phyloP scores from a whole-genome alignment of 2,113 vertebrate species.

The Phycodurus eques region DNA sequence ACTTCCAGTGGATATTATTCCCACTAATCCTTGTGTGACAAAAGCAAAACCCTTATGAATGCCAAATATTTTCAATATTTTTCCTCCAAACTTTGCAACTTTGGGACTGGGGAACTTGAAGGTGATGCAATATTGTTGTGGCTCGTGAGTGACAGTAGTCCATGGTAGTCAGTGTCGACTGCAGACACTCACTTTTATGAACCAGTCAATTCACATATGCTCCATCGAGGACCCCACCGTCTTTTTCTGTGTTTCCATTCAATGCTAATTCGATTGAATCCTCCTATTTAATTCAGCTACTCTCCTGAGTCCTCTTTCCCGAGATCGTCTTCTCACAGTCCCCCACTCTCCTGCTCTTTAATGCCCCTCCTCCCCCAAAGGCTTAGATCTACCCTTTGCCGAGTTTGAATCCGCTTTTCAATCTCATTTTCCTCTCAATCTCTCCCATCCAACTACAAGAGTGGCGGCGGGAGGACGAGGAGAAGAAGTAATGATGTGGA shows the following conservation, averaged over 20 bases:
- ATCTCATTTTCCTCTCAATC: constrained; percentile 50
- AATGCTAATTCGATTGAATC: constrained; percentile 67
- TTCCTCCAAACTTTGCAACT: background rate
- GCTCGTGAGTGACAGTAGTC: background rate
- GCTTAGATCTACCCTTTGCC: constrained; percentile 37
- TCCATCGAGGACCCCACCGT: constrained; percentile 4
- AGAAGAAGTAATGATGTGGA: constrained; percentile 8
- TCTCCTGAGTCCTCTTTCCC: constrained; percentile 57
- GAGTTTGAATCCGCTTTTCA: constrained; percentile 51
- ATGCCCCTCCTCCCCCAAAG: background rate
- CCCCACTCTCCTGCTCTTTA: constrained; percentile 23
- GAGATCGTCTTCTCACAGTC: constrained; percentile 47
- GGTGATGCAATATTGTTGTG: background rate
- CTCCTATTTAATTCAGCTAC: constrained; percentile 60
- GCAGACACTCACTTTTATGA: constrained; percentile 31
- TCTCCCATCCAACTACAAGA: constrained; percentile 28
- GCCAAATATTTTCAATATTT: background rate
- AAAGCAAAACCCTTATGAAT: too few species aligned
- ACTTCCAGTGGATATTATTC: too few species aligned
- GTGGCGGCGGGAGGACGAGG: background rate
- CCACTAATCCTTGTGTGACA: too few species aligned
- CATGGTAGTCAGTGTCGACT: constrained; percentile 1
- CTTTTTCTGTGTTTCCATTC: constrained; percentile 39
- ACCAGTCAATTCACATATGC: constrained; percentile 34
- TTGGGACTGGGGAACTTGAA: background rate